phyloP scores from a whole-genome alignment of 2,797 vertebrate genomes.

The Astyanax mexicanus region DNA sequence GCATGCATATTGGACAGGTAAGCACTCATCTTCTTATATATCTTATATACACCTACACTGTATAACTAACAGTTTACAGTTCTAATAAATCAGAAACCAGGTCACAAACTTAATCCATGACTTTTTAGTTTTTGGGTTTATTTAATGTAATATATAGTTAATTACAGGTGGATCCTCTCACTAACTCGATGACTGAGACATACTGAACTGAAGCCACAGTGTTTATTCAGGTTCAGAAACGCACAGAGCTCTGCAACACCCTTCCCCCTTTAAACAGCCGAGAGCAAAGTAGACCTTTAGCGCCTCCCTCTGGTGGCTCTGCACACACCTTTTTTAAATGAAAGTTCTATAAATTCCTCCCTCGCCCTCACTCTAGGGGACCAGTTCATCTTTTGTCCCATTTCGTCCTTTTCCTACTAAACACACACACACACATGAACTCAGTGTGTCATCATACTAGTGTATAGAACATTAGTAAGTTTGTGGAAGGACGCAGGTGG shows the following conservation, averaged over 20 bases:
- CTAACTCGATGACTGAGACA: too few relatives aligned
- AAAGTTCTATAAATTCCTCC: neutral
- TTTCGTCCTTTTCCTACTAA: neutral
- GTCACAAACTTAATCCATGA: too few relatives aligned
- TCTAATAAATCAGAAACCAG: too few relatives aligned
- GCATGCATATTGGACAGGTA: constrained; percentile 99
- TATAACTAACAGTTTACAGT: too few relatives aligned
- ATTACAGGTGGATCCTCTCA: too few relatives aligned
- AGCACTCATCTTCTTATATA: too few relatives aligned
- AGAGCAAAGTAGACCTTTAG: constrained; percentile 22
- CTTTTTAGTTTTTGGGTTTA: too few relatives aligned
- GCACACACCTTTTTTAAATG: neutral
- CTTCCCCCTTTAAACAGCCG: constrained; percentile 7
- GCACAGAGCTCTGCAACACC: neutral
- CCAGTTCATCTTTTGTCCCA: neutral
- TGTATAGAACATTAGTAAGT: neutral
- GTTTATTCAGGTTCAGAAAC: neutral
- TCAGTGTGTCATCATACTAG: neutral
- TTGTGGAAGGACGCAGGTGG: constrained; percentile 30
- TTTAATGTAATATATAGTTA: too few relatives aligned
- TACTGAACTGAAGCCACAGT: neutral
- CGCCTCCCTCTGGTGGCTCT: constrained; percentile 40
- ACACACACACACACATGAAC: neutral
- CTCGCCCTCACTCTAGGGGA: neutral
- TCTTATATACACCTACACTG: too few relatives aligned